Base-by-base conservation (phyloP, 2,113 vertebrate species). In the Poeciliopsis prolifica region DNA sequence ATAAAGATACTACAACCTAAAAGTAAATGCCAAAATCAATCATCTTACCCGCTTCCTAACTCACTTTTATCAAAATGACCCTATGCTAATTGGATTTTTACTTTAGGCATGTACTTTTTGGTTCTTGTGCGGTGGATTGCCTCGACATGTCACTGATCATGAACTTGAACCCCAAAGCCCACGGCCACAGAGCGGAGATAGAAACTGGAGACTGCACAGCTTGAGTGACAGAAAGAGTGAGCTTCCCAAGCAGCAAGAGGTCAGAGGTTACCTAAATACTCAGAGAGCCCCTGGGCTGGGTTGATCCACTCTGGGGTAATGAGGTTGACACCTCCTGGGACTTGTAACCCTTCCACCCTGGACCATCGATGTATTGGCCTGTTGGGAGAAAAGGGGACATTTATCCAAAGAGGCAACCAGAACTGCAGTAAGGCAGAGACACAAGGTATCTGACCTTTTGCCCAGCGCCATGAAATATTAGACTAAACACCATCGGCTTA, bases 91-190 rank as follows among this genome's bases (percentile, higher is more conserved):
- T 30, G 19, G 17, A 8, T 29, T 72, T 17, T 78, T 33, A 28
- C 28, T 72, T 5, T 11, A 31, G 68, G 40, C 19, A 0, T 44
- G 62, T 3, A 61, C 37, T 64, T 64, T 68, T 6, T 17, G 15
- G 44, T 35, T 37, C 44, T 22, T 26, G 64, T 7, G 29, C 29
- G 6, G 28, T 54, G 66, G 63, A 75, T 44, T 1, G 70, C 13
- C 62, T 85, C 48, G 63, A 87, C 82, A 77, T 79, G 87, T 44
- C 61, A 9, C 61, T 82, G 86, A 86, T 70, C 77, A 61, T 93
- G 89, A 92, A 94, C 93, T 94, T 94, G 93, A 92, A 89, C 90
- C 68, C 26, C 77, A 28, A 51, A 80, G 61, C 42, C 79, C 35
- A 61, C 8, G 22, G 70, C 71, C 62, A 65, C 61, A 80, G 31